Percentiles rank a stretch among this genome's conserved stretches.
Conservation (phyloP, 2,888 invertebrate genomes). For the Diaprepes abbreviatus region DNA sequence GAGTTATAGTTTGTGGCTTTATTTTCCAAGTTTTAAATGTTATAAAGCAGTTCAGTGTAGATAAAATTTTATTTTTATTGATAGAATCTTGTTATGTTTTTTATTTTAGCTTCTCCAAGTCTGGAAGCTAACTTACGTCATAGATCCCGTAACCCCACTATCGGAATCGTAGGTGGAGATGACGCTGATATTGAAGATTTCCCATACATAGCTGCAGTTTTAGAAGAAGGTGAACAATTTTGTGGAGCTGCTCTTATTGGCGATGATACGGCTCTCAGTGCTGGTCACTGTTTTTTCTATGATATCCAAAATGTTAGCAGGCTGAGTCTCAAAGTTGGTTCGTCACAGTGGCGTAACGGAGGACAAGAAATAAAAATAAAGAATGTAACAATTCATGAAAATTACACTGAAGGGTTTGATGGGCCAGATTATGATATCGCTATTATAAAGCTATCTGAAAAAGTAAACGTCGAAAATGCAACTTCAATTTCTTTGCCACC, state of each 20-base stretch:
- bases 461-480: constrained; percentile 59
- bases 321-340: constrained; percentile 35
- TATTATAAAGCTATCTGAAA: constrained; percentile 3
- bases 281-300: constrained; percentile 67
- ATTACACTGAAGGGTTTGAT: not conserved
- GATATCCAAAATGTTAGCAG: not conserved
- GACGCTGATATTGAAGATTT: constrained; percentile 20
- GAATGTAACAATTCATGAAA: constrained; percentile 4
- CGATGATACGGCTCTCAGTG: constrained; percentile 68
- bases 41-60: too few relatives aligned
- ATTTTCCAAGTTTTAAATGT: too few relatives aligned
- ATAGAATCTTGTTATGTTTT: too few relatives aligned
- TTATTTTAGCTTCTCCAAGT: constrained; percentile 21
- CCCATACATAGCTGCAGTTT: constrained; percentile 69
- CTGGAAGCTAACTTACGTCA: not conserved
- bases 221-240: constrained; percentile 68
- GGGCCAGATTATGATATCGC: constrained; percentile 32
- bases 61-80: too few relatives aligned
- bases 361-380: constrained; percentile 11
- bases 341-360: constrained; percentile 17
- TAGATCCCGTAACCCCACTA: constrained; percentile 64
- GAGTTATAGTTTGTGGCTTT: too few relatives aligned
- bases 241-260: constrained; percentile 70
- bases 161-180: constrained; percentile 59
- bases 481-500: too few relatives aligned